Evolutionary conservation across 1,140 invertebrate species (phyloP), one percentile per base, ranked within the genome.

Genomic region (Drosophila rhopaloa): DNA sequence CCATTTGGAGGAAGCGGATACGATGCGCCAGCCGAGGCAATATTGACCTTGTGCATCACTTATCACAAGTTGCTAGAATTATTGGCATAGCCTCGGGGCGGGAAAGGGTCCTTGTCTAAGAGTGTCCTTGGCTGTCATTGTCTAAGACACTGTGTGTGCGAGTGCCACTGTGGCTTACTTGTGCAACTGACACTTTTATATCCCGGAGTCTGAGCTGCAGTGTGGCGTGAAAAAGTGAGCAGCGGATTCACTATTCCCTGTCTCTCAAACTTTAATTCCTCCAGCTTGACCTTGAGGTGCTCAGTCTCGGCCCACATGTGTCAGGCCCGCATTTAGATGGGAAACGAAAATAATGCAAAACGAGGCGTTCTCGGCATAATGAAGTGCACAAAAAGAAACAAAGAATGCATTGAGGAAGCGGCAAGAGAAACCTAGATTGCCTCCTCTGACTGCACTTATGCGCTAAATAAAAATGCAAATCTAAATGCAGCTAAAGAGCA

Each of bases 401-500:
- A 48, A 53, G 38, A 51, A 55, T 27, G 44, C 54, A 40, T n/a
- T 38, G 56, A 11, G 19, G 55, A 63, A 38, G n/a, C 35, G 55
- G 16, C 16, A 2, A 53, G 29, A 19, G 53, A 77, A 58, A 78
- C 59, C 51, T 74, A 65, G 65, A 78, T 78, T 83, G 80, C 80
- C 56, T 43, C 35, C 61, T 56, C 63, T 60, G 61, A 37, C 54
- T 61, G 74, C 74, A 88, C 83, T 83, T 88, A 83, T 74, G 76
- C 72, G 83, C 83, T 90, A 83, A 89, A 90, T 81, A 90, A 89
- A 81, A 89, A 89, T 90, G 84, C 85, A 90, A 90, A 90, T 84
- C 84, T 89, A 85, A 90, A 90, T 89, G 85, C 76, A 72, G 76
- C 76, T 59, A 66, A 79, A 88, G 73, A 53, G 40, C 40, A 7